A percentile compares a stretch with the other conserved stretches of the same genome.
Conservation (phyloP, 1,140 invertebrate genomes). For the Theocolax elegans region DNA sequence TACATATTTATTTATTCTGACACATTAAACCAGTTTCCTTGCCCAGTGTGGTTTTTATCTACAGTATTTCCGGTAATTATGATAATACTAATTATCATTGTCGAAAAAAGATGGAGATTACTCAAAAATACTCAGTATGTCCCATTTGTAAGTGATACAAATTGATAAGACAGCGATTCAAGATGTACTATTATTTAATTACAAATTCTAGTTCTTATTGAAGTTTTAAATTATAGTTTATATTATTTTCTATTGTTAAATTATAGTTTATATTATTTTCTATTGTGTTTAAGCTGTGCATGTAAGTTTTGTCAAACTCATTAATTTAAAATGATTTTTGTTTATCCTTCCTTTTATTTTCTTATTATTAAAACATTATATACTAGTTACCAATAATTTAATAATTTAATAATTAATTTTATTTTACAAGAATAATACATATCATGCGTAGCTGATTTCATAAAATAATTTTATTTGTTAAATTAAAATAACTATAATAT, state of each 20-base stretch:
- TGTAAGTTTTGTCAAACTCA: too few relatives aligned
- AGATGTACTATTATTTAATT: too few relatives aligned
- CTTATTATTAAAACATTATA: too few relatives aligned
- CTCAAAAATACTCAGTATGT: constrained; percentile 8
- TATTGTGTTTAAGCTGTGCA: too few relatives aligned
- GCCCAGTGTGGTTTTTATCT: constrained; percentile 59
- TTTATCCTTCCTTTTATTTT: too few relatives aligned
- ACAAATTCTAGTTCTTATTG: too few relatives aligned
- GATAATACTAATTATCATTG: constrained; percentile 49
- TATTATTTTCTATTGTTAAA: not conserved
- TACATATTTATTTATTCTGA: constrained; percentile 72
- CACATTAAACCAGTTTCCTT: constrained; percentile 57
- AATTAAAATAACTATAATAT: too few relatives aligned
- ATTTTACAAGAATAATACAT: constrained; percentile 30
- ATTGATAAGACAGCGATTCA: too few relatives aligned
- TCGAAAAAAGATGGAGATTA: constrained; percentile 39
- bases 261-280: not conserved
- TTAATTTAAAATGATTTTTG: too few relatives aligned
- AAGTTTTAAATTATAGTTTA: too few relatives aligned
- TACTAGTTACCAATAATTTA: too few relatives aligned
- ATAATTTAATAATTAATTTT: constrained; percentile 4
- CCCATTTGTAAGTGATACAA: constrained; percentile 9
- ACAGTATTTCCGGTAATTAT: constrained; percentile 45
- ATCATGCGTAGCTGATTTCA: constrained; percentile 12
- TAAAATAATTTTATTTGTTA: constrained; percentile 28